Conservation (phyloP, 2,888 invertebrate species). For the Melanostoma mellinum region DNA sequence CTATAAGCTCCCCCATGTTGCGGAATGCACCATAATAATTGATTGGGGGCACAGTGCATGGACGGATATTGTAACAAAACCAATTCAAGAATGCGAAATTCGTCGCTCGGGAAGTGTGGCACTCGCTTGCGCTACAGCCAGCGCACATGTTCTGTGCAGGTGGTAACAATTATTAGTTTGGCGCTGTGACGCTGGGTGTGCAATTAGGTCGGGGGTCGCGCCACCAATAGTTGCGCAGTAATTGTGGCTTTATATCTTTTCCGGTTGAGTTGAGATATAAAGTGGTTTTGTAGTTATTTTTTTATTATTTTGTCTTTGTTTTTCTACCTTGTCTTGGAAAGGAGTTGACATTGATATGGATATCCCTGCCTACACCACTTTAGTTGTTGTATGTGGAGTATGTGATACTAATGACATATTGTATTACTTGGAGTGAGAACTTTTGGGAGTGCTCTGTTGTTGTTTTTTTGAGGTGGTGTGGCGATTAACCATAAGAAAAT, state of each 20-base stretch:
- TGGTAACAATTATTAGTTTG: slow-evolving; percentile 62
- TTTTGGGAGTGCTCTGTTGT: not conserved
- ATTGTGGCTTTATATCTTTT: slow-evolving; percentile 62
- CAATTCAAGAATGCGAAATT: slow-evolving; percentile 34
- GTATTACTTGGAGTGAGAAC: not conserved
- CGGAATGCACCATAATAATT: slow-evolving; percentile 69
- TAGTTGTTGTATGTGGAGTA: slow-evolving; percentile 3
- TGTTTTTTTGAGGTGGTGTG: slow-evolving; percentile 26
- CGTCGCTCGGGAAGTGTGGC: slow-evolving; percentile 53
- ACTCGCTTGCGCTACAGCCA: slow-evolving; percentile 46
- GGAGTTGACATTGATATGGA: slow-evolving; percentile 71
- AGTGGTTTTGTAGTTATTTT: slow-evolving; percentile 43
- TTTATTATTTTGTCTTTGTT: slow-evolving; percentile 9
- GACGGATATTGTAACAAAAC: slow-evolving; percentile 43
- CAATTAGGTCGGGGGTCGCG: slow-evolving; percentile 65
- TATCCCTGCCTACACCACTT: slow-evolving; percentile 47
- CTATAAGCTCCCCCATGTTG: slow-evolving; percentile 47
- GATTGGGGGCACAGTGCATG: slow-evolving; percentile 63
- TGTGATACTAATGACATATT: slow-evolving; percentile 2
- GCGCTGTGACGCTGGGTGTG: slow-evolving; percentile 60
- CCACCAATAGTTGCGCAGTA: slow-evolving; percentile 43
- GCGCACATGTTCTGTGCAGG: slow-evolving; percentile 58
- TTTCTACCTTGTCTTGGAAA: slow-evolving; percentile 61
- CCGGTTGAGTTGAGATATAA: slow-evolving; percentile 62
- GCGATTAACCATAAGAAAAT: slow-evolving; percentile 17